Evolutionary conservation across 2,113 vertebrate species (phyloP), one percentile per base, ranked within the genome.

Genomic region (Silurus glanis): DNA sequence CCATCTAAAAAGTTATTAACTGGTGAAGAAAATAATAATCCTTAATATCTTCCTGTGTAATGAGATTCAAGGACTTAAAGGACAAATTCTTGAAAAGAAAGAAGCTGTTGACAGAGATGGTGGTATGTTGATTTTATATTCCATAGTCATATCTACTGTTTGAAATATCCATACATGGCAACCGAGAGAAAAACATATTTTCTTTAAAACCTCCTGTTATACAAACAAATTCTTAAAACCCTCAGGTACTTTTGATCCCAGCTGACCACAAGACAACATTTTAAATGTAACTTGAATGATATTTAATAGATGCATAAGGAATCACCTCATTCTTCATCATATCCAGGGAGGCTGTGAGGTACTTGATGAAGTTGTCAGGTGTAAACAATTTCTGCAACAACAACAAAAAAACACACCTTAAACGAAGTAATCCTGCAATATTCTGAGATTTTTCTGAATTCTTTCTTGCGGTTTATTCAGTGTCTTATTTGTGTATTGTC

Each of bases 261-360:
- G 37, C 17, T 71, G 16, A 17, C 1, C 14, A 8, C 16, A 45
- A 71, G 16, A 71, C 16, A 72, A 19, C 19, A 47, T 47, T 72
- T 49, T 10, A 37, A 71, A 71, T 71, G 14, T 71, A 17, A 51
- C 47, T 23, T 75, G 19, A 47, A 51, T 23, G 47, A n/a, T n/a
- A 49, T 21, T n/a, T 53, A 66, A 47, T 55, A 47, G 51, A 78
- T 69, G 69, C 2, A 4, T 47, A 81, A 47, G 53, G 17, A 66
- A 58, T 87, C 7, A 94, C 93, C 92, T 94, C 90, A 13, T 91
- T 84, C 88, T 91, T 93, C 91, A 95, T 90, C 89, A 91, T 75
- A 51, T 94, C 91, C 25, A 95, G 89, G 78, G 93, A 90, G 47
- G 85, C 90, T 0, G 90, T 93, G 83, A 94, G 86, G 87, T 93